Conservation (phyloP, 2,797 vertebrate genomes). For the Gymnothorax reevesii region DNA sequence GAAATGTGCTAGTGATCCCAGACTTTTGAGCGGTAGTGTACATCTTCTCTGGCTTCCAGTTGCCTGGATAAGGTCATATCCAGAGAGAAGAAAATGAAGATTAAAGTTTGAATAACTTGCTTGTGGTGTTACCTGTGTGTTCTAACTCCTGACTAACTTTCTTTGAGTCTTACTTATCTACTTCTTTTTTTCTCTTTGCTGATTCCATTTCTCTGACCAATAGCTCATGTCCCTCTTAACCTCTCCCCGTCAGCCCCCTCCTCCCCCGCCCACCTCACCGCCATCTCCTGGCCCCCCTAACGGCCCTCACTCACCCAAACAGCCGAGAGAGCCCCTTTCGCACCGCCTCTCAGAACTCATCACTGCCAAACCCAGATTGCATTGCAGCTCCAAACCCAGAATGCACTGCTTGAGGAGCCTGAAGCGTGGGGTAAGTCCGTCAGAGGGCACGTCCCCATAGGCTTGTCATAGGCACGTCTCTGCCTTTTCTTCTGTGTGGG, state of each 20-base stretch:
- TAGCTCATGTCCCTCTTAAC: slow-evolving; percentile 99
- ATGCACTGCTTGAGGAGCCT: slow-evolving; percentile 86
- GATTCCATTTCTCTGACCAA: slow-evolving; percentile 90
- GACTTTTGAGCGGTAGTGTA: no score
- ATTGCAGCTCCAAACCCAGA: slow-evolving; percentile 70
- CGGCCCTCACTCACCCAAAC: slow-evolving; percentile 99
- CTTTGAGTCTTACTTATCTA: slow-evolving; percentile 74
- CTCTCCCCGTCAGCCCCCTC: slow-evolving; percentile 95
- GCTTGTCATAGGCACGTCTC: slow-evolving; percentile 44
- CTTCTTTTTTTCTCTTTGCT: slow-evolving; percentile 79
- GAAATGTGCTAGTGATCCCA: no score
- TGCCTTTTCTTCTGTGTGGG: background rate
- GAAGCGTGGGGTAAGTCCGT: slow-evolving; percentile 98
- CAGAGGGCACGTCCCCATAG: slow-evolving; percentile 58
- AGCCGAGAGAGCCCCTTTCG: slow-evolving; percentile 98
- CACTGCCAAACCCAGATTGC: slow-evolving; percentile 99
- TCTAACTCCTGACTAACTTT: slow-evolving; percentile 39
- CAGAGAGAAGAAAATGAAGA: slow-evolving; percentile 39
- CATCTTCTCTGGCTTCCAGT: background rate
- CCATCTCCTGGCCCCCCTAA: slow-evolving; percentile 99
- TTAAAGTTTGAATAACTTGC: slow-evolving; percentile 66
- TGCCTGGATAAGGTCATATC: slow-evolving; percentile 51
- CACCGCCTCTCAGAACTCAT: slow-evolving; percentile 99
- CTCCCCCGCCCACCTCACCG: slow-evolving; percentile 77
- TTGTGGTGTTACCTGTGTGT: slow-evolving; percentile 54